Evolutionary conservation across 2,888 invertebrate genomes (phyloP).

Genomic region (Napeogenes sylphis): DNA sequence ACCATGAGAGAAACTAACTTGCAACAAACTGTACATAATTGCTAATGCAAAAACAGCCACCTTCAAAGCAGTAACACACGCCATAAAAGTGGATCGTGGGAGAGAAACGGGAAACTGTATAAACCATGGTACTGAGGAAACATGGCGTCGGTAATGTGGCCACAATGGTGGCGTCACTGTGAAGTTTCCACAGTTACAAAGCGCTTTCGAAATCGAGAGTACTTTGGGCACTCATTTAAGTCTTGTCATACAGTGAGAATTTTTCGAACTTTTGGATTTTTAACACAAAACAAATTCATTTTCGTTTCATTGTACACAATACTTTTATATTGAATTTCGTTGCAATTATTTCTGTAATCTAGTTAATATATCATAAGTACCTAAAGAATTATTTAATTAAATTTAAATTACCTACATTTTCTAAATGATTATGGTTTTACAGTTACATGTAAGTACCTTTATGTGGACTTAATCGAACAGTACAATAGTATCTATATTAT

Average conservation of each 20-base stretch:
- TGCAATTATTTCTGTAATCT: too few relatives aligned
- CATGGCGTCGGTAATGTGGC: conserved; percentile 48
- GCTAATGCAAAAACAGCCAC: conserved; percentile 72
- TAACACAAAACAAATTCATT: too few relatives aligned
- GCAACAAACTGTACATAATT: conserved; percentile 71
- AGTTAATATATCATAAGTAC: too few relatives aligned
- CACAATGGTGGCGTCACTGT: conserved; percentile 57
- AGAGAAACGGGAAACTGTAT: conserved; percentile 70
- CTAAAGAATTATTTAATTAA: too few relatives aligned
- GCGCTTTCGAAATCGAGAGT: conserved; percentile 73
- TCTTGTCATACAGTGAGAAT: neutral
- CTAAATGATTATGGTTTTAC: too few relatives aligned
- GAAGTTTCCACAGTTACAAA: conserved; percentile 70
- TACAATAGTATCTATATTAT: too few relatives aligned
- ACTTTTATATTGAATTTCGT: too few relatives aligned
- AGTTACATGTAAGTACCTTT: too few relatives aligned
- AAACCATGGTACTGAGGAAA: conserved; percentile 57
- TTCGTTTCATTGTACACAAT: too few relatives aligned
- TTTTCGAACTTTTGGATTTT: neutral
- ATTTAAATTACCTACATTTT: too few relatives aligned
- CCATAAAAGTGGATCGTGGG: conserved; percentile 72
- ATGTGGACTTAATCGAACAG: too few relatives aligned
- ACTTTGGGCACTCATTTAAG: conserved; percentile 13
- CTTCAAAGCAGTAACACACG: conserved; percentile 62
- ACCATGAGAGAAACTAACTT: conserved; percentile 61